Conservation (phyloP, 2,113 vertebrate species). For the Aplodontia rufa region DNA sequence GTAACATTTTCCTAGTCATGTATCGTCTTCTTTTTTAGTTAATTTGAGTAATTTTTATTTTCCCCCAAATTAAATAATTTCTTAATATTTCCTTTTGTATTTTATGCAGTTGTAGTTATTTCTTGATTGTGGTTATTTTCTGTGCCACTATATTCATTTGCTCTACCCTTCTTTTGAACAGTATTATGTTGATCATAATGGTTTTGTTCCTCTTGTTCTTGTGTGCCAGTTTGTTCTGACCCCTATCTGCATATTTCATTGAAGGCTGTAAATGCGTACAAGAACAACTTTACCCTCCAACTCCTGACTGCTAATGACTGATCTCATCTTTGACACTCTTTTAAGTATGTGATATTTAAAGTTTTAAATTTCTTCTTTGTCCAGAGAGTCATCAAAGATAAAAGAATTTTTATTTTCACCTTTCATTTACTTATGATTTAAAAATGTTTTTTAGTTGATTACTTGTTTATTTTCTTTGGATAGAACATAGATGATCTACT, state of each 20-base stretch:
- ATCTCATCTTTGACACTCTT: background rate
- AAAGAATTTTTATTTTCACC: background rate
- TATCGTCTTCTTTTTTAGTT: background rate
- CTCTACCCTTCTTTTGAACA: background rate
- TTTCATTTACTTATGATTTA: conserved; percentile 2
- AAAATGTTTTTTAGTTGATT: background rate
- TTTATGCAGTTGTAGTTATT: background rate
- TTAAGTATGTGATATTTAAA: background rate
- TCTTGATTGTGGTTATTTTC: too few species aligned
- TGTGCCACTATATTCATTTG: too few species aligned
- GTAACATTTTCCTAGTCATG: background rate
- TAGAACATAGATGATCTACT: background rate
- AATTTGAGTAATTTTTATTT: background rate
- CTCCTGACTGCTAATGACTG: background rate
- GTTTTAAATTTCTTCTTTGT: background rate
- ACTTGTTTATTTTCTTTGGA: background rate
- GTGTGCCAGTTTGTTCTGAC: background rate
- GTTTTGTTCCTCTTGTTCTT: background rate
- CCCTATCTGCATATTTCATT: background rate
- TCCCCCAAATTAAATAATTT: background rate
- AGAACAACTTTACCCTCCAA: background rate
- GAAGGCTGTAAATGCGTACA: background rate
- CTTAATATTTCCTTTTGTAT: background rate
- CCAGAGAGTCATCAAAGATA: background rate
- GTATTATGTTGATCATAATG: background rate